phyloP scores from a whole-genome alignment of 64 coral and sea anemone genomes.

The Astreopora myriophthalma region DNA sequence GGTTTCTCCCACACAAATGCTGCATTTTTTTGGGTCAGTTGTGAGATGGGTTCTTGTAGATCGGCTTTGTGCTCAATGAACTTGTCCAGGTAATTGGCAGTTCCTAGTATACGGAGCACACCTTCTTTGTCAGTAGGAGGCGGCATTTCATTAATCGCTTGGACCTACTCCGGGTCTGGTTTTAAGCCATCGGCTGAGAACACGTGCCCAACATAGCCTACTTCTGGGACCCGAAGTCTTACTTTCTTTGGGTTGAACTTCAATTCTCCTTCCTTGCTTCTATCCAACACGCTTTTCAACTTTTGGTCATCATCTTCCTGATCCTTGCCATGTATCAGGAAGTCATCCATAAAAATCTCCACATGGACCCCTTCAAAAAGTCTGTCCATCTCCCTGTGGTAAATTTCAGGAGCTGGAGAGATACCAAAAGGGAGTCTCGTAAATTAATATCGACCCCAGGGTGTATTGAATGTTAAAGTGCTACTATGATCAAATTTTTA shows the following conservation, averaged over 20 bases:
- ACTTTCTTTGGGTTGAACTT: conserved; percentile 11
- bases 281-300: neutral
- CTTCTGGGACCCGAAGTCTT: conserved; percentile 19
- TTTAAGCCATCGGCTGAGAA: conserved; percentile 15
- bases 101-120: neutral
- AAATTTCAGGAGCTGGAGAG: conserved; percentile 9
- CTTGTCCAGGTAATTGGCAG: conserved; percentile 16
- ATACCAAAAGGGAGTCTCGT: conserved; percentile 33
- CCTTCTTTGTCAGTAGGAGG: conserved; percentile 26
- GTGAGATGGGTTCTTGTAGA: conserved; percentile 2
- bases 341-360: conserved; percentile 41
- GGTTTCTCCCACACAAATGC: conserved; percentile 39
- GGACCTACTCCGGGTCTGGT: conserved; percentile 39
- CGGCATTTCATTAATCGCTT: conserved; percentile 17
- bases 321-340: conserved; percentile 25
- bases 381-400: conserved; percentile 49
- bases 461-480: conserved; percentile 44
- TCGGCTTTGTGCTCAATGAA: conserved; percentile 40
- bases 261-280: neutral
- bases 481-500: no score
- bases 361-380: conserved; percentile 43
- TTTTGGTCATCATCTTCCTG: neutral
- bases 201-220: conserved; percentile 36
- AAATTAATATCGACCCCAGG: conserved; percentile 16
- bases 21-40: conserved; percentile 9